Conservation (phyloP, 2,888 invertebrate species). For the Troides helena region DNA sequence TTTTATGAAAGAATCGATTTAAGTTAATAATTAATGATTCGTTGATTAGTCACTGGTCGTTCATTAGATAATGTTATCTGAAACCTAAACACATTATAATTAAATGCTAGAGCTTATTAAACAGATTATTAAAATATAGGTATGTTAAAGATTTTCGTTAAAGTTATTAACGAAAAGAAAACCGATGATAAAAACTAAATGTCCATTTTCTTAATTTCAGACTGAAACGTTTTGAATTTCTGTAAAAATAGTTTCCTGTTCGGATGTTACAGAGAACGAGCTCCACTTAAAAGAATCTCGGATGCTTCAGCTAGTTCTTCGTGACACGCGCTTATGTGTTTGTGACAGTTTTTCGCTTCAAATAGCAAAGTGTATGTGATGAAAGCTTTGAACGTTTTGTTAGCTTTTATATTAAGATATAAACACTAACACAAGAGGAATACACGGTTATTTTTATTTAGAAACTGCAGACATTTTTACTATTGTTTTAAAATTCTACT, state of each 20-base stretch:
- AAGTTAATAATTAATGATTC: no score
- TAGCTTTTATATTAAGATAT: conserved; percentile 9
- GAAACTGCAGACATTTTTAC: no score
- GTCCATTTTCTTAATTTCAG: conserved; percentile 8
- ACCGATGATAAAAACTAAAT: conserved; percentile 8
- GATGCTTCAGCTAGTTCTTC: conserved; percentile 24
- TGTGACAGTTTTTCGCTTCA: conserved; percentile 16
- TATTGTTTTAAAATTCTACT: no score
- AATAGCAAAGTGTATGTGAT: conserved; percentile 19
- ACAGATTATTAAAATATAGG: no score
- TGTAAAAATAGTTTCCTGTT: conserved; percentile 23
- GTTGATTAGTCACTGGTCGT: no score
- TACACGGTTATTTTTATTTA: no score
- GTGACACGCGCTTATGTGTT: conserved; percentile 17
- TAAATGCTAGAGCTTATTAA: no score
- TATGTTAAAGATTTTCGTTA: no score
- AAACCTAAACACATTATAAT: no score
- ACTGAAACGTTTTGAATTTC: conserved; percentile 23
- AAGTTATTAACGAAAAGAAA: not conserved
- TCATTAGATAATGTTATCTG: no score
- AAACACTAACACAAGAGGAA: conserved; percentile 1
- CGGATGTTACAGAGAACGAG: conserved; percentile 19
- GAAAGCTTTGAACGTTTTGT: conserved; percentile 15
- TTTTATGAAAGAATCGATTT: not conserved
- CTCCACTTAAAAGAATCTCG: conserved; percentile 25